A percentile compares a stretch with the other conserved stretches of the same genome.
Conservation (phyloP, 2,797 vertebrate genomes). For the Neostethus bicornis region DNA sequence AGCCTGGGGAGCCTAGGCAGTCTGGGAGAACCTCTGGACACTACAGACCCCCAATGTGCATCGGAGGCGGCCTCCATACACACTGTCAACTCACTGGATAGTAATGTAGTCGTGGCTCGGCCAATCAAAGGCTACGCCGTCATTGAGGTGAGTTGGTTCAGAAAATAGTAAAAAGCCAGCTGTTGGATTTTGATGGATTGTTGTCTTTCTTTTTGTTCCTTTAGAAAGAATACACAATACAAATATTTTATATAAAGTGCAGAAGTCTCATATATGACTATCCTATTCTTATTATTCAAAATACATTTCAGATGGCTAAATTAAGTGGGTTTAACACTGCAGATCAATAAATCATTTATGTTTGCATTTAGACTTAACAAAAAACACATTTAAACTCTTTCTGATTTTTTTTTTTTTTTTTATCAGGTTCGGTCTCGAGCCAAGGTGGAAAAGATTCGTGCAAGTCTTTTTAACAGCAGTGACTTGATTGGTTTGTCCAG, state of each 20-base stretch:
- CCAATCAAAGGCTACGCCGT: constrained; percentile 98
- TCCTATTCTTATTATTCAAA: too few relatives aligned
- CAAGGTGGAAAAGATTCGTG: constrained; percentile 97
- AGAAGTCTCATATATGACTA: too few relatives aligned
- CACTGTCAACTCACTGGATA: constrained; percentile 89
- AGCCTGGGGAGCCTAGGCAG: constrained; percentile 95
- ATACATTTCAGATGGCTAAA: too few relatives aligned
- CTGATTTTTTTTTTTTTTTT: too few relatives aligned
- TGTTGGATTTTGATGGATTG: constrained; percentile 1
- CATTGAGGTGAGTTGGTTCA: constrained; percentile 86
- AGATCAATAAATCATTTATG: neutral
- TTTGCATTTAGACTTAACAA: too few relatives aligned
- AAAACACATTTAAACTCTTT: too few relatives aligned
- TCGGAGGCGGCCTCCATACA: constrained; percentile 91
- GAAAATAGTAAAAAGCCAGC: neutral
- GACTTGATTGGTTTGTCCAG: constrained; percentile 96
- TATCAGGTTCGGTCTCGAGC: constrained; percentile 91
- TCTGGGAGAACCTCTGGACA: constrained; percentile 90
- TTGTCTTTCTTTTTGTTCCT: too few relatives aligned
- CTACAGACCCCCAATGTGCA: constrained; percentile 82
- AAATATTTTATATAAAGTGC: too few relatives aligned
- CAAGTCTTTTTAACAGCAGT: constrained; percentile 97
- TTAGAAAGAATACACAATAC: too few relatives aligned
- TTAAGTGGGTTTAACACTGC: too few relatives aligned
- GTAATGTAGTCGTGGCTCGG: constrained; percentile 79